Conservation (phyloP, 2,797 vertebrate species). For the Lepus townsendii region DNA sequence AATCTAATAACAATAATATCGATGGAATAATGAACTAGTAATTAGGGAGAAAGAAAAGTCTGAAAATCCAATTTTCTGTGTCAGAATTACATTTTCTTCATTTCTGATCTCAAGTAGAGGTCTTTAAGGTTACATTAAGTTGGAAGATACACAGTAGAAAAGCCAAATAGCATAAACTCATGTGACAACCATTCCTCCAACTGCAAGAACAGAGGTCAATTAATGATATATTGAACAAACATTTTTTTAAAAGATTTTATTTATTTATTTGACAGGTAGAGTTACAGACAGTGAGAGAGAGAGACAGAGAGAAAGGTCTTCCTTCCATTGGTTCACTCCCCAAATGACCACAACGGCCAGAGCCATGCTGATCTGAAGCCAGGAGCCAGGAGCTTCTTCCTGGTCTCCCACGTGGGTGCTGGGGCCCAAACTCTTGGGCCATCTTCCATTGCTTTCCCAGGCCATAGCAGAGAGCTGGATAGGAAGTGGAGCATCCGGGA, state of each 20-base stretch:
- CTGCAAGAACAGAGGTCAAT: conserved; percentile 29
- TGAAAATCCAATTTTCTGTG: not conserved
- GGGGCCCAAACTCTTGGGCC: too few relatives aligned
- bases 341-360: too few relatives aligned
- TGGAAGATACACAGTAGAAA: not conserved
- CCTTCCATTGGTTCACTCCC: too few relatives aligned
- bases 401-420: too few relatives aligned
- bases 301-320: too few relatives aligned
- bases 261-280: too few relatives aligned
- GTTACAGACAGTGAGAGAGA: too few relatives aligned
- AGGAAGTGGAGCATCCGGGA: too few relatives aligned
- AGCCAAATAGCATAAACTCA: not conserved
- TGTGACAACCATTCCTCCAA: not conserved
- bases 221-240: conserved; percentile 53
- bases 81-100: conserved; percentile 49
- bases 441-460: too few relatives aligned
- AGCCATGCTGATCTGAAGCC: too few relatives aligned
- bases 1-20: conserved; percentile 35
- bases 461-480: too few relatives aligned
- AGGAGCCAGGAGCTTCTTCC: too few relatives aligned
- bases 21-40: conserved; percentile 15
- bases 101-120: not conserved
- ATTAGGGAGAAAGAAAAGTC: not conserved
- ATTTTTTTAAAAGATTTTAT: not conserved
- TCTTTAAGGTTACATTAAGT: not conserved